Evolutionary conservation across 1,140 invertebrate genomes (phyloP).

Genomic region (Cydia amplana): DNA sequence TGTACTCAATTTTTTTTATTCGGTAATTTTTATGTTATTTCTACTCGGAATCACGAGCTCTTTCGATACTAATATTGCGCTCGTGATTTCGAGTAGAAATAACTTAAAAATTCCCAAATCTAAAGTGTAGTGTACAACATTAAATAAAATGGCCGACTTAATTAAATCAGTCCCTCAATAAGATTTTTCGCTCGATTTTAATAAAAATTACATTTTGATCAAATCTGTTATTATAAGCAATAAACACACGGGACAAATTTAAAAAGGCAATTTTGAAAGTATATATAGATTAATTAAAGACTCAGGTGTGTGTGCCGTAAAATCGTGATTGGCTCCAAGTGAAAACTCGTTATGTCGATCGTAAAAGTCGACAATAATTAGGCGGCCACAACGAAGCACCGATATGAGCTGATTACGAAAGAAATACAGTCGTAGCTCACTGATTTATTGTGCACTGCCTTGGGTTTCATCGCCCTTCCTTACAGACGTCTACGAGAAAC

Average conservation of each 20-base stretch:
- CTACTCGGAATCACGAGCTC: too few relatives aligned
- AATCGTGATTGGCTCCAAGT: conserved; percentile 77
- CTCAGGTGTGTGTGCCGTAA: conserved; percentile 63
- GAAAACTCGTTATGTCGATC: conserved; percentile 75
- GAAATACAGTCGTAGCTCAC: conserved; percentile 73
- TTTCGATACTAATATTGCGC: too few relatives aligned
- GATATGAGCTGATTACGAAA: conserved; percentile 78
- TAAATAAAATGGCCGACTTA: not conserved
- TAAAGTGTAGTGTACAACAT: too few relatives aligned
- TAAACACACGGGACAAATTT: conserved; percentile 15
- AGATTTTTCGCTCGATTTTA: not conserved
- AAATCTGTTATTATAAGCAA: conserved; percentile 10
- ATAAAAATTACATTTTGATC: not conserved
- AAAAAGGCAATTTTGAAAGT: conserved; percentile 28
- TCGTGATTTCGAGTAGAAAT: too few relatives aligned
- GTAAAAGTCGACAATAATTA: conserved; percentile 79
- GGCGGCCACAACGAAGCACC: conserved; percentile 70
- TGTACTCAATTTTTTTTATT: too few relatives aligned
- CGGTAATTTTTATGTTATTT: too few relatives aligned
- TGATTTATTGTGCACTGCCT: conserved; percentile 70
- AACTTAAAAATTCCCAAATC: too few relatives aligned
- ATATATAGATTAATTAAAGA: conserved; percentile 55
- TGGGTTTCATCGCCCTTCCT: conserved; percentile 62
- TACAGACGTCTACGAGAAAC: conserved; percentile 39
- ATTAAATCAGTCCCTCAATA: not conserved